phyloP scores from a whole-genome alignment of 92 coral and sea anemone genomes.

The Porites evermanni region DNA sequence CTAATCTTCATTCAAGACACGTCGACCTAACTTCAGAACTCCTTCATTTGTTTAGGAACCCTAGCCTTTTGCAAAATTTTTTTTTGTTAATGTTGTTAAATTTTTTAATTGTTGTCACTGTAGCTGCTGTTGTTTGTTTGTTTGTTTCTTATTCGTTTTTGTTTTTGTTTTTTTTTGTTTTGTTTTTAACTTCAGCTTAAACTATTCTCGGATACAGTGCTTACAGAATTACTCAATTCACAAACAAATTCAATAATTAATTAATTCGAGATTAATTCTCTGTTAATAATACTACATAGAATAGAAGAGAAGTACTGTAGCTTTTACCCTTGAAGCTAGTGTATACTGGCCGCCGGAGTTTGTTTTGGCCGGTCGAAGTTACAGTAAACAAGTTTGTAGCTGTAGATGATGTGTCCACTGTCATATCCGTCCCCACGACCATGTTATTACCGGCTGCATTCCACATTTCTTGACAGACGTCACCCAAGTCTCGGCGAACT shows the following conservation, averaged over 20 bases:
- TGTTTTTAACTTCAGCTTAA: too few species aligned
- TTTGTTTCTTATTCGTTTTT: too few species aligned
- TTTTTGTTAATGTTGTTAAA: too few species aligned
- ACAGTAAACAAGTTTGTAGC: slow-evolving; percentile 7
- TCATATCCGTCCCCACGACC: slow-evolving; percentile 34
- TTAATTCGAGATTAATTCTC: too few species aligned
- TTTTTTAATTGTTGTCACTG: too few species aligned
- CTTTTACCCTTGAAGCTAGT: slow-evolving; percentile 21
- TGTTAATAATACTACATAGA: background rate
- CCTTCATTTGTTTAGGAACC: too few species aligned
- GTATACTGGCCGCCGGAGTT: background rate
- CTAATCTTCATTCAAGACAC: too few species aligned
- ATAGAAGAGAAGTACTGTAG: background rate
- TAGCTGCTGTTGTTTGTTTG: too few species aligned
- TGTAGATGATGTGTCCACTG: background rate
- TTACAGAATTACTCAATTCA: background rate
- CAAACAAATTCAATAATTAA: background rate
- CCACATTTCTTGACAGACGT: slow-evolving; percentile 36
- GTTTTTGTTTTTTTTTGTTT: too few species aligned
- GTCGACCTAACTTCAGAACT: too few species aligned
- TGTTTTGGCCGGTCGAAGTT: background rate
- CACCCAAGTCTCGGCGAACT: slow-evolving; percentile 25
- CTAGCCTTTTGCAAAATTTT: too few species aligned
- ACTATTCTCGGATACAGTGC: background rate
- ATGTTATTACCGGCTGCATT: slow-evolving; percentile 8